Evolutionary conservation across 2,888 invertebrate species (phyloP), one percentile per base, ranked within the genome.

Genomic region (Euclidia mi): DNA sequence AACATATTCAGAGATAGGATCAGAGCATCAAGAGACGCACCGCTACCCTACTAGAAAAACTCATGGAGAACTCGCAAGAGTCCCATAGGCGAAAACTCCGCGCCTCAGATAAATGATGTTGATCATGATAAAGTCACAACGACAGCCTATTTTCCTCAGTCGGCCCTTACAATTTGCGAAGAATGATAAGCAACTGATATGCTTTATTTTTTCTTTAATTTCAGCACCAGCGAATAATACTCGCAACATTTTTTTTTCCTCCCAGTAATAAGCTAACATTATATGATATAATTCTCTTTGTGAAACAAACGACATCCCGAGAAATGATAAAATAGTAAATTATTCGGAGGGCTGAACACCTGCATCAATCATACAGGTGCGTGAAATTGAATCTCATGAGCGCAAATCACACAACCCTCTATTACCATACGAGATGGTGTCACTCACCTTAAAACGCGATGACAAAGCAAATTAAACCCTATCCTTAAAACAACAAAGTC

Each of bases 341-440:
- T 84, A 85, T 85, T 79, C 78, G 77, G 71, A 83, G 81, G 71
- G 74, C 79, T 79, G 88, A 82, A 79, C 78, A 84, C 79, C 88
- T 88, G 90, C 88, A 91, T 92, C 91, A 90, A 90, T 92, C 92
- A 91, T 87, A 87, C 82, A 84, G 78, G 81, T 84, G 88, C 89
- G 89, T 90, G 89, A 90, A 92, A 92, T 92, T 92, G 92, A 91
- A 91, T 90, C 91, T 89, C 90, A 90, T 90, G 87, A 90, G 89
- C 88, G 86, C 91, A 91, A 92, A 91, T 92, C 91, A 90, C 84
- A 89, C 85, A 83, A 66, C 76, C 80, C 75, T 77, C 78, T 83
- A 88, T 89, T 88, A 85, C 85, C 85, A 88, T 88, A 85, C 72
- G 66, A 65, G 63, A 76, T 75, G 71, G 79, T 84, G 82, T 84